phyloP scores from a whole-genome alignment of 2,113 vertebrate species.

The Oostethus manadensis region DNA sequence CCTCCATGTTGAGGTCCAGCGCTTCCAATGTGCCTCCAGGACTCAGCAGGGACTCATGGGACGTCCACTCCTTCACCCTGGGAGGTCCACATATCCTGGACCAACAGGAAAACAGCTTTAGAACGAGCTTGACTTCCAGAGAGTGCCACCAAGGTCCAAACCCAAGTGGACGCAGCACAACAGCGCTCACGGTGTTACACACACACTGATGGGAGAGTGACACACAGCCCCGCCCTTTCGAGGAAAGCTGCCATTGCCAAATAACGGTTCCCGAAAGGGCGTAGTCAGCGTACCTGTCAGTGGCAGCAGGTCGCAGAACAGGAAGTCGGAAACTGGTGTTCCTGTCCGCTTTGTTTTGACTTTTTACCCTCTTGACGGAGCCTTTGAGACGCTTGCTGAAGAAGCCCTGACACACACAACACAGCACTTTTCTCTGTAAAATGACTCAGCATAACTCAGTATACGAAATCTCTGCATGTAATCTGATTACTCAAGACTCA shows the following conservation, averaged over 20 bases:
- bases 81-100: conserved; percentile 82
- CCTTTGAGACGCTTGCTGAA: conserved; percentile 96
- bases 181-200: background rate
- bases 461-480: background rate
- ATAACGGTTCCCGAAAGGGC: background rate
- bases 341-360: conserved; percentile 92
- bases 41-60: conserved; percentile 89
- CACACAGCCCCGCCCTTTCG: background rate
- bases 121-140: conserved; percentile 34
- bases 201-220: background rate
- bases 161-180: too few species aligned
- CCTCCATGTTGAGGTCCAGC: conserved; percentile 84
- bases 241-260: background rate
- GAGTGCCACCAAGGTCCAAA: background rate
- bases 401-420: conserved; percentile 77
- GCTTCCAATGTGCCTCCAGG: conserved; percentile 83
- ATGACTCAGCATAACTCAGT: background rate
- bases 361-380: conserved; percentile 96
- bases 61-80: conserved; percentile 86
- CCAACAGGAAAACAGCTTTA: background rate
- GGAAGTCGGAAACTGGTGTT: conserved; percentile 90
- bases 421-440: background rate
- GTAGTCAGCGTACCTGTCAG: conserved; percentile 77
- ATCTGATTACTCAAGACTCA: conserved; percentile 2
- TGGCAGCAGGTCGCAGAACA: conserved; percentile 75